Conservation (phyloP, 2,113 vertebrate species). For the Leucoraja erinaceus region DNA sequence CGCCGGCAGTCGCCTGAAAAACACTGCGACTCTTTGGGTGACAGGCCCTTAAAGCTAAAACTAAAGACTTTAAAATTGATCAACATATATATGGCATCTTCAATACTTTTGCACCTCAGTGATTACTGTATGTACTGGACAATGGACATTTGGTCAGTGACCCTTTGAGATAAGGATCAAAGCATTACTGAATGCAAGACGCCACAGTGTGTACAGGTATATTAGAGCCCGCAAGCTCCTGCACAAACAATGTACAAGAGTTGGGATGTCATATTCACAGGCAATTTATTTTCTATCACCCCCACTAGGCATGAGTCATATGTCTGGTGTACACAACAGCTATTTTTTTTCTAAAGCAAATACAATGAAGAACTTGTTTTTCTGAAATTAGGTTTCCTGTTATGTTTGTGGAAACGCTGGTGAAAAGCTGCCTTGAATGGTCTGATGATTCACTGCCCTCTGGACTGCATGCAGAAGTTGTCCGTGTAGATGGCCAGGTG, state of each 20-base stretch:
- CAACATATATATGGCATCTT: neutral
- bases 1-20: too few relatives aligned
- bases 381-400: slow-evolving; percentile 12
- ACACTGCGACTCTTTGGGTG: too few relatives aligned
- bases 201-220: neutral
- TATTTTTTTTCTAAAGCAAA: neutral
- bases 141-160: neutral
- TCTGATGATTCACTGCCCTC: neutral
- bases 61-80: too few relatives aligned
- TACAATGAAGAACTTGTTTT: neutral
- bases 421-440: neutral
- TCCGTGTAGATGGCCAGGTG: neutral
- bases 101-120: neutral
- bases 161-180: neutral
- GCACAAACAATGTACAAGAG: neutral
- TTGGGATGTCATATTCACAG: neutral
- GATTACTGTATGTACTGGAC: neutral
- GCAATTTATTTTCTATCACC: slow-evolving; percentile 8
- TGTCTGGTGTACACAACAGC: neutral
- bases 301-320: slow-evolving; percentile 4
- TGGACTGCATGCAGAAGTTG: neutral
- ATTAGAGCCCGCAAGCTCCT: neutral
- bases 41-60: too few relatives aligned
- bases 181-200: neutral
- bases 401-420: neutral